phyloP scores from a whole-genome alignment of 1,140 invertebrate species.

The Meteorus sp. region DNA sequence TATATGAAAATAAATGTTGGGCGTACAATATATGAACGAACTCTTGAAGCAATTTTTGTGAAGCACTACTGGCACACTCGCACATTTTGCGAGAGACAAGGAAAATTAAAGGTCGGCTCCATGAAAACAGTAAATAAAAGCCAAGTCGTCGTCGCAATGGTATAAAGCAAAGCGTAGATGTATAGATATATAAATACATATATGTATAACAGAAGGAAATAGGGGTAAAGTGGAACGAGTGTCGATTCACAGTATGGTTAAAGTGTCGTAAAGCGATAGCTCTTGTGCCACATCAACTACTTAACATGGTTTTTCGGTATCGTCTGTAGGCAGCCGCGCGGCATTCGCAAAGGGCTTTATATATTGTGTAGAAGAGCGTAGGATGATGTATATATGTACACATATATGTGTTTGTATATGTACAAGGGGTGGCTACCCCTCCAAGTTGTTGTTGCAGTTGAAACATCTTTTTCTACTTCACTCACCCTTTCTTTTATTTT shows the following conservation, averaged over 20 bases:
- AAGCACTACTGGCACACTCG: not conserved
- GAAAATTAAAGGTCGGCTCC: slow-evolving; percentile 15
- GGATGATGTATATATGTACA: no score
- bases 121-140: slow-evolving; percentile 14
- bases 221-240: slow-evolving; percentile 17
- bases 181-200: not conserved
- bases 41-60: no score
- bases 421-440: not conserved
- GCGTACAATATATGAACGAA: no score
- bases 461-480: not conserved
- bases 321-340: slow-evolving; percentile 14
- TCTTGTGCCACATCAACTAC: slow-evolving; percentile 25
- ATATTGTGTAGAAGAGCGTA: slow-evolving; percentile 5
- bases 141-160: not conserved
- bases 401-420: no score
- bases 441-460: slow-evolving; percentile 1
- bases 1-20: no score
- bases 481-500: no score
- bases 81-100: not conserved
- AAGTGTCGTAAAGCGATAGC: slow-evolving; percentile 22
- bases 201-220: not conserved
- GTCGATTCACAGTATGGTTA: slow-evolving; percentile 20
- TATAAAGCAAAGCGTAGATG: not conserved
- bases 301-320: slow-evolving; percentile 24
- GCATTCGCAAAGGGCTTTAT: slow-evolving; percentile 14